Evolutionary conservation across 2,113 vertebrate genomes (phyloP).

Genomic region (Nothobranchius kuhntae): DNA sequence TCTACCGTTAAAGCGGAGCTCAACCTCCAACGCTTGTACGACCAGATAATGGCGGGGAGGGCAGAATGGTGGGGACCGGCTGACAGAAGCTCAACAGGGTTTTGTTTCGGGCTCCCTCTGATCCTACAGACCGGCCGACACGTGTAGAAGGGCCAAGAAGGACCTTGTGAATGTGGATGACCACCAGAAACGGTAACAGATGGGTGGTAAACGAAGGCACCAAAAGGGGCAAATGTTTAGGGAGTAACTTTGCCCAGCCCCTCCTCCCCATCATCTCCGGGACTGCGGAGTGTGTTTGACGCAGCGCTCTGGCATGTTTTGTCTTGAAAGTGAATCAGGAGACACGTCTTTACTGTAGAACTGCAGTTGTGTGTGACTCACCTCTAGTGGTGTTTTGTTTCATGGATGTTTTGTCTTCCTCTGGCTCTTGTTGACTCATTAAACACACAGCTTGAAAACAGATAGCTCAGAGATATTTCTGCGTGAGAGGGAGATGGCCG

Average conservation of each 20-base stretch:
- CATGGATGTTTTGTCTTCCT: slow-evolving; percentile 66
- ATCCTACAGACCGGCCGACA: slow-evolving; percentile 58
- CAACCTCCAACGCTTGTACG: slow-evolving; percentile 47
- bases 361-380: slow-evolving; percentile 59
- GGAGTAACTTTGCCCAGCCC: slow-evolving; percentile 29
- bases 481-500: slow-evolving; percentile 40
- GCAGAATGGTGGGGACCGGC: slow-evolving; percentile 27
- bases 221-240: slow-evolving; percentile 67
- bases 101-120: slow-evolving; percentile 66
- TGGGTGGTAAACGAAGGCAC: slow-evolving; percentile 55
- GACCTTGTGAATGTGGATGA: slow-evolving; percentile 5
- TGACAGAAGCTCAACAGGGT: slow-evolving; percentile 72
- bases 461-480: slow-evolving; percentile 38
- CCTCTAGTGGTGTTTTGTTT: slow-evolving; percentile 34
- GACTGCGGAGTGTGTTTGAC: slow-evolving; percentile 58
- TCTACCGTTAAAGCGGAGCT: slow-evolving; percentile 30
- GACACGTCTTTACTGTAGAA: slow-evolving; percentile 23
- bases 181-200: slow-evolving; percentile 20
- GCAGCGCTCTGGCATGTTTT: slow-evolving; percentile 38
- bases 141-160: slow-evolving; percentile 15
- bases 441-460: slow-evolving; percentile 48
- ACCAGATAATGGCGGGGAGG: slow-evolving; percentile 47
- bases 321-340: slow-evolving; percentile 43
- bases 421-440: slow-evolving; percentile 47
- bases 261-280: slow-evolving; percentile 11